Evolutionary conservation across 1,140 invertebrate genomes (phyloP).

Genomic region (Drosophila santomea): DNA sequence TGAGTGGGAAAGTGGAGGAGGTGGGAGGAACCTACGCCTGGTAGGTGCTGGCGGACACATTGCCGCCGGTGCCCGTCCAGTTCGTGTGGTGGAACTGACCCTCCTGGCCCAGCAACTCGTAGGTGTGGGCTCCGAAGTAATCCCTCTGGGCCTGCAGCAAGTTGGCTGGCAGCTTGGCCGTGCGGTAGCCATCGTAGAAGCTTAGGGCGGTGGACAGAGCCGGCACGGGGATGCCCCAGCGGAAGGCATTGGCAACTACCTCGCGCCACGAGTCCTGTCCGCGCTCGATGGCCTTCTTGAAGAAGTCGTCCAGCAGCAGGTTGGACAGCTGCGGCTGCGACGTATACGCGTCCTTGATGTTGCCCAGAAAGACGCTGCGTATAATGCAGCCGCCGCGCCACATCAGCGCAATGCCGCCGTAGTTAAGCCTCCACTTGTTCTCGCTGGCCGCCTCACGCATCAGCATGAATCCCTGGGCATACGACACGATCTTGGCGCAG

Average conservation of each 20-base stretch:
- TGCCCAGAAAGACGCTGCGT: conserved; percentile 95
- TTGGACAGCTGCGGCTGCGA: conserved; percentile 95
- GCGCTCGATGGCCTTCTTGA: conserved; percentile 92
- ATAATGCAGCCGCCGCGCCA: conserved; percentile 99
- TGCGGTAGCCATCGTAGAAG: conserved; percentile 98
- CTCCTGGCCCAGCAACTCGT: conserved; percentile 94
- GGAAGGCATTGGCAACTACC: conserved; percentile 88
- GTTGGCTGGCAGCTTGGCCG: conserved; percentile 93
- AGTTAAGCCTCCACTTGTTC: conserved; percentile 98
- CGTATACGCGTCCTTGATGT: conserved; percentile 98
- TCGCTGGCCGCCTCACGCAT: conserved; percentile 96
- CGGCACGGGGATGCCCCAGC: conserved; percentile 95
- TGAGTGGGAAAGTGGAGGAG: conserved; percentile 5
- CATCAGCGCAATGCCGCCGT: conserved; percentile 99
- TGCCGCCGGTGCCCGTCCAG: conserved; percentile 99
- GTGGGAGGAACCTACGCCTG: conserved; percentile 88
- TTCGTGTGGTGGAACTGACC: conserved; percentile 98
- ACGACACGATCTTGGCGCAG: conserved; percentile 99
- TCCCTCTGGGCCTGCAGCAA: conserved; percentile 98
- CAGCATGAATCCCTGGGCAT: conserved; percentile 99
- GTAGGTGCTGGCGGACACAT: conserved; percentile 98
- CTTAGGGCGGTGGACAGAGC: conserved; percentile 96
- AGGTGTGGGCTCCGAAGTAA: conserved; percentile 99
- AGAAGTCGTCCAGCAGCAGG: conserved; percentile 98
- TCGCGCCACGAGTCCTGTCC: conserved; percentile 91